Conservation (phyloP, 2,113 vertebrate genomes). For the Mastomys natalensis region DNA sequence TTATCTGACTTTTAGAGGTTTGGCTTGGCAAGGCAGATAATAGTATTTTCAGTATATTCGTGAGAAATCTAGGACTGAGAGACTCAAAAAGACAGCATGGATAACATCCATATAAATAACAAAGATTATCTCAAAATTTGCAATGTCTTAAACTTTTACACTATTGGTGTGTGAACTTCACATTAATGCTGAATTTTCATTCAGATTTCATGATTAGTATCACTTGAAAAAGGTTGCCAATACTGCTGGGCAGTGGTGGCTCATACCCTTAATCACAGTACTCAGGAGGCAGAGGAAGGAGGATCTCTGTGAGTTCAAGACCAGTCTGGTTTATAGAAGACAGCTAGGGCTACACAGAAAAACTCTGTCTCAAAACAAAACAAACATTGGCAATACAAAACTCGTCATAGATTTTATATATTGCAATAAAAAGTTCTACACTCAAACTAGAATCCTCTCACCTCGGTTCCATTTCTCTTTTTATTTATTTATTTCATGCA, state of each 20-base stretch:
- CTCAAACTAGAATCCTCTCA: not conserved
- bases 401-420: not conserved
- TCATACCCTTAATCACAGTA: too few relatives aligned
- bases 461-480: not conserved
- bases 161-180: not conserved
- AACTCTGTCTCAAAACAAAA: too few relatives aligned
- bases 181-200: not conserved
- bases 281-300: too few relatives aligned
- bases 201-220: slow-evolving; percentile 1
- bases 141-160: not conserved
- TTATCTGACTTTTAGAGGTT: not conserved
- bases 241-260: not conserved
- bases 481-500: not conserved
- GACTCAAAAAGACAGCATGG: not conserved
- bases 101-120: not conserved
- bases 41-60: not conserved
- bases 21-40: not conserved
- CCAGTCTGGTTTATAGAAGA: too few relatives aligned
- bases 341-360: too few relatives aligned
- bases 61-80: not conserved
- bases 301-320: too few relatives aligned
- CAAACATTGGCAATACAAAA: not conserved
- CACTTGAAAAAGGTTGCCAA: not conserved
- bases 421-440: not conserved
- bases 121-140: not conserved